A percentile compares a stretch with the other conserved stretches of the same genome.
Conservation (phyloP, 2,113 vertebrate genomes). For the Coturnix japonica region DNA sequence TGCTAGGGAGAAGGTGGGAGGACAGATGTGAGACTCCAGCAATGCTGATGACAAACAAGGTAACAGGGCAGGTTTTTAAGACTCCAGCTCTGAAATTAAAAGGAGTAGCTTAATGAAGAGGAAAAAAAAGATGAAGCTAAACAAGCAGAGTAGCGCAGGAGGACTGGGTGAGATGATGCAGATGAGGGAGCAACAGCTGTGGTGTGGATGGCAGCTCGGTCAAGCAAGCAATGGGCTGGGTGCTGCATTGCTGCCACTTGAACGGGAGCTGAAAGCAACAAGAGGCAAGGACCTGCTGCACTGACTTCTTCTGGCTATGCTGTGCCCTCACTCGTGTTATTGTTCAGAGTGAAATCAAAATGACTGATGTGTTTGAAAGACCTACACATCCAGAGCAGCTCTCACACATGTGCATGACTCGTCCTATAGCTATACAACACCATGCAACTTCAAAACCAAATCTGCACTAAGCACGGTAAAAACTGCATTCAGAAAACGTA, state of each 20-base stretch:
- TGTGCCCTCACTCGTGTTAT: neutral
- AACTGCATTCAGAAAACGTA: neutral
- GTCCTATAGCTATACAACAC: neutral
- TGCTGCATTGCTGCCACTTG: neutral
- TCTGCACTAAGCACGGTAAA: neutral
- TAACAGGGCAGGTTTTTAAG: neutral
- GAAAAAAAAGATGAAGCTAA: neutral
- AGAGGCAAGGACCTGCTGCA: neutral
- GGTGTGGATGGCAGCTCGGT: fast-evolving
- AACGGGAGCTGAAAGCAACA: neutral
- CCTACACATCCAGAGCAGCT: neutral
- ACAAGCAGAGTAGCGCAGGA: neutral
- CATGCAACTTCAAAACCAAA: neutral
- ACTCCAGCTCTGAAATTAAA: neutral
- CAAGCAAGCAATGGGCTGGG: neutral
- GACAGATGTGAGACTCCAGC: neutral
- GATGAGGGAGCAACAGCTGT: neutral
- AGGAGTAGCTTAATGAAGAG: neutral
- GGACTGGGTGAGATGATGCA: neutral
- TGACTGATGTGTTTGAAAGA: neutral
- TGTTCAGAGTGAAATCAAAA: neutral
- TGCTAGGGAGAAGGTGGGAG: neutral
- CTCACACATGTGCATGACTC: fast-evolving
- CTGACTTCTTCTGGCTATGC: neutral
- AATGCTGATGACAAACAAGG: neutral